Base-by-base conservation (phyloP, 1,140 invertebrate genomes). In the Bombus waltoni region DNA sequence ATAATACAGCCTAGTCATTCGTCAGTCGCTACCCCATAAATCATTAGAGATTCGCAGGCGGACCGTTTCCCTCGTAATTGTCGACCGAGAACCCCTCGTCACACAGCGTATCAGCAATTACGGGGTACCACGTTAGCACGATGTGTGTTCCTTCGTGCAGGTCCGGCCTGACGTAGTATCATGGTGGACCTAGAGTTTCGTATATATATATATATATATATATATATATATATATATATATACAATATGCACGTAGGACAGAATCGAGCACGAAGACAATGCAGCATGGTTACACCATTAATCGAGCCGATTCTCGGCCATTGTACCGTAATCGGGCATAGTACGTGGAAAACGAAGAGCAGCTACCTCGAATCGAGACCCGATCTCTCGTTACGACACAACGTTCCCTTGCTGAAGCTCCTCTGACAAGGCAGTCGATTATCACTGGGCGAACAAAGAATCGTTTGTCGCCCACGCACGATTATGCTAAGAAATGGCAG, bases 221-320 rank as follows among this genome's bases (percentile, higher is more conserved):
- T 1, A 18, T 18, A 53, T 47, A 47, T 47, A 47, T 47, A 47
- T 47, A 47, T 47, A 47, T 62, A 65, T n/a, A 65, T 2, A 53
- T 0, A 22, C 5, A 8, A 53, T 53, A 53, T 53, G 47, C 18
- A 68, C 18, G 77, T 80, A 77, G 47, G 62, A 11, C n/a, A n/a
- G 22, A 42, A 38, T 80, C 42, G 40, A 47, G 40, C 40, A 38
- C 32, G 35, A 57, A 89, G 84, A 89, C 87, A 88, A 89, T 86
- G 79, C 57, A 73, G 80, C 80, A 82, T 72, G 65, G 87, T 86
- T 86, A 83, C 70, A 57, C 65, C 83, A 78, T 89, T 89, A 89
- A 89, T 86, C 78, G 83, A 59, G 75, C 38, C 66, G 87, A 86
- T 89, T 89, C 80, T 72, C 84, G 32, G 25, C 53, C 71, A 75